Evolutionary conservation across 2,888 invertebrate species (phyloP).

Genomic region (Adelognathus sp.): DNA sequence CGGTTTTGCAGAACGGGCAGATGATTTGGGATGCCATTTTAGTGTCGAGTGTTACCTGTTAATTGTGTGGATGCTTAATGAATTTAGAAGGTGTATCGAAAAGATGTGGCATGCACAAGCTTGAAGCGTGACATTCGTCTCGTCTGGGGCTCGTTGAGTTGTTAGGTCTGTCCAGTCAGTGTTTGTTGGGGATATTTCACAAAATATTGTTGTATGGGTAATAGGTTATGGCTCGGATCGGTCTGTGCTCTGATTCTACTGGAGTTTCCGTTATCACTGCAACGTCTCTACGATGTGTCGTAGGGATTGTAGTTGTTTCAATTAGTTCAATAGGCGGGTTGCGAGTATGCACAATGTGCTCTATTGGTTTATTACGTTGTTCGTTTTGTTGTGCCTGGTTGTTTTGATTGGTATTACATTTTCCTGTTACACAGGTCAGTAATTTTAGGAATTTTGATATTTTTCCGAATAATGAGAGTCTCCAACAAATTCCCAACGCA

Average conservation of each 20-base stretch:
- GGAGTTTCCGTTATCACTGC: neutral
- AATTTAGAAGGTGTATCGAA: neutral
- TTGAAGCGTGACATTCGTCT: too few relatives aligned
- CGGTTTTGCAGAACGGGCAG: neutral
- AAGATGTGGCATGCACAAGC: too few relatives aligned
- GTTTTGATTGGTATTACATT: too few relatives aligned
- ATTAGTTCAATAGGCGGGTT: neutral
- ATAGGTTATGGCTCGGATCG: neutral
- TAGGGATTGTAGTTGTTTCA: neutral
- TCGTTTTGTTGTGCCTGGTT: neutral
- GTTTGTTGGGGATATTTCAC: neutral
- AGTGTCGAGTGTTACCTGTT: neutral
- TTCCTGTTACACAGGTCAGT: neutral
- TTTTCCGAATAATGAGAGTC: conserved; percentile 16
- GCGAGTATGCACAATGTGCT: too few relatives aligned
- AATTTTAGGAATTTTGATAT: neutral
- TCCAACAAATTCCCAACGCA: conserved; percentile 2
- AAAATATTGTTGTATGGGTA: neutral
- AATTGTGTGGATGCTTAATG: neutral
- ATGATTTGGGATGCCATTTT: neutral
- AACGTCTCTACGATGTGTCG: neutral
- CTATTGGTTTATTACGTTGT: neutral
- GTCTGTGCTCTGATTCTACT: neutral
- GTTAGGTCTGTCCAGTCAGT: too few relatives aligned
- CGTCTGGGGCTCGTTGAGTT: too few relatives aligned